Evolutionary conservation across 2,113 vertebrate genomes (phyloP).

Genomic region (Corythornis vintsioides): DNA sequence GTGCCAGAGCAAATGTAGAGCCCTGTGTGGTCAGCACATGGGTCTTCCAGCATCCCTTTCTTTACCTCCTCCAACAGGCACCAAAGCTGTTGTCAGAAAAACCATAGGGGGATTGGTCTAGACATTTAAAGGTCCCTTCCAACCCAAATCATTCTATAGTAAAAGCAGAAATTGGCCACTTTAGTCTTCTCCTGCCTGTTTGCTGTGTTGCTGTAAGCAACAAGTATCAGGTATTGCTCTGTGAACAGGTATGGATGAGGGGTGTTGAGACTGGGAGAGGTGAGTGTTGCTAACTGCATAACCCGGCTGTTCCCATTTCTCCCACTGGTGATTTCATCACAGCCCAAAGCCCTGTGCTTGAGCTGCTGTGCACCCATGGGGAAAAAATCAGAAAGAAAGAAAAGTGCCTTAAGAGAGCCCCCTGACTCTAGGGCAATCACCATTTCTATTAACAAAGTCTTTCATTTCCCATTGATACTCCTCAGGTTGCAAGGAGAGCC

Average conservation of each 20-base stretch:
- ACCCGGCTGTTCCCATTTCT: not conserved
- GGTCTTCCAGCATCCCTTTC: not conserved
- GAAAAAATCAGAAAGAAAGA: not conserved
- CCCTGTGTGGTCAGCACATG: not conserved
- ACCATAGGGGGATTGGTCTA: not conserved
- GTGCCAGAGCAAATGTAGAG: not conserved
- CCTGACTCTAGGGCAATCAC: not conserved
- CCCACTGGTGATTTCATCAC: not conserved
- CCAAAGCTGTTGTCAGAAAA: not conserved
- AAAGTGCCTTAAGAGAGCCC: not conserved
- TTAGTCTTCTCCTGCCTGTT: not conserved
- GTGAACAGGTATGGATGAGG: not conserved
- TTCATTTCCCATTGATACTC: not conserved
- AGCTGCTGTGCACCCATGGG: not conserved
- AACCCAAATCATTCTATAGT: not conserved
- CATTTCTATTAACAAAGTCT: not conserved
- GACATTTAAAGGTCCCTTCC: not conserved
- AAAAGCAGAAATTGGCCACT: not conserved
- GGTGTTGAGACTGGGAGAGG: not conserved
- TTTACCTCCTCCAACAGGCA: not conserved
- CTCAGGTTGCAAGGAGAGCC: slow-evolving; percentile 5
- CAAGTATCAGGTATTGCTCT: not conserved
- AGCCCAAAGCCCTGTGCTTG: not conserved
- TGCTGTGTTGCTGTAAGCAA: not conserved
- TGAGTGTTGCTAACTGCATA: not conserved